These are phyloP conservation scores for Dinomys branickii DNA, from an alignment of 2,113 vertebrate genomes.

Conservation along the genomic window DNA sequence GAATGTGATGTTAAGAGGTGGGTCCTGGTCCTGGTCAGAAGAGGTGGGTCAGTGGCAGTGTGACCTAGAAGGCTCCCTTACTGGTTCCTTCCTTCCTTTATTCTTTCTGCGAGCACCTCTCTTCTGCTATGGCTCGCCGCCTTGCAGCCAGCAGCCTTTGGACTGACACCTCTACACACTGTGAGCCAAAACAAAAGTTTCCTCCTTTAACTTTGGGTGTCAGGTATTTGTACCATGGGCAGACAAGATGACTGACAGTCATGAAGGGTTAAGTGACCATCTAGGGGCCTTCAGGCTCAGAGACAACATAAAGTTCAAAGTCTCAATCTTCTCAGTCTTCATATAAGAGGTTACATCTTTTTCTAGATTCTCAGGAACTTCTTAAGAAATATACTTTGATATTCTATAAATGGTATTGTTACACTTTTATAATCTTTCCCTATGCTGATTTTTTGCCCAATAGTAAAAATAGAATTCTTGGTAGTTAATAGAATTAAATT, in stretches of 20 bases:
- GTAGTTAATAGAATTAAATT: slow-evolving; percentile 19
- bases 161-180: not conserved
- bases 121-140: not conserved
- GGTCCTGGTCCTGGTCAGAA: not conserved
- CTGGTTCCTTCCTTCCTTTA: not conserved
- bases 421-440: not conserved
- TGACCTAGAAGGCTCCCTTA: not conserved
- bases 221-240: no score
- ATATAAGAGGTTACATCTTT: not conserved
- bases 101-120: not conserved
- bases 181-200: not conserved
- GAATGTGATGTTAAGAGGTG: not conserved
- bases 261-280: not conserved
- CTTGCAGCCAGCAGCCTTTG: not conserved
- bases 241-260: not conserved
- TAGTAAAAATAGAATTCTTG: not conserved
- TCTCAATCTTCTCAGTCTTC: not conserved
- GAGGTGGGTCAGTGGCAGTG: not conserved
- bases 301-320: not conserved
- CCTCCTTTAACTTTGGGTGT: no score
- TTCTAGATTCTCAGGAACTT: not conserved
- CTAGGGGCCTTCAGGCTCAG: not conserved
- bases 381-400: no score
- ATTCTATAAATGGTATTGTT: slow-evolving; percentile 7
- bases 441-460: not conserved